Evolutionary conservation across 2,888 invertebrate species (phyloP).

Genomic region (Parnassius glacialis): DNA sequence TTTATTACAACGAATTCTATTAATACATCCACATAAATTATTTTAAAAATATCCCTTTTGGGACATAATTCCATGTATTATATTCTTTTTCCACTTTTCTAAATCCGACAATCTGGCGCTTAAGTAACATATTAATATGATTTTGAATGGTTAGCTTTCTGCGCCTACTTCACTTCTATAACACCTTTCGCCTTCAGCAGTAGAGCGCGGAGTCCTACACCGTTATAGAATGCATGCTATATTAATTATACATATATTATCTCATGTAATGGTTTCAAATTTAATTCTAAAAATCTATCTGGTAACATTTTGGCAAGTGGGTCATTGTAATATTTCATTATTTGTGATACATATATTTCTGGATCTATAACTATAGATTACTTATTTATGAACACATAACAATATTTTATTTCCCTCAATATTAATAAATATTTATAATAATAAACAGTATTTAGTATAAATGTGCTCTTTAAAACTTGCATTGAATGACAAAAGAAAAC

Average conservation of each 20-base stretch:
- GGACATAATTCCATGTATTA: constrained; percentile 19
- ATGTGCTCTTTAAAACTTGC: constrained; percentile 40
- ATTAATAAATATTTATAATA: constrained; percentile 23
- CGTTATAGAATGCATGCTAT: neutral
- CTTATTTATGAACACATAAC: constrained; percentile 67
- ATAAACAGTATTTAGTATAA: constrained; percentile 43
- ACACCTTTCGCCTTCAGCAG: neutral
- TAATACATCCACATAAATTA: constrained; percentile 65
- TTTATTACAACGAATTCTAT: constrained; percentile 79
- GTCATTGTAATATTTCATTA: neutral
- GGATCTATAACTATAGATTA: neutral
- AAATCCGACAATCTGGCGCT: constrained; percentile 13
- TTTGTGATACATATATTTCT: neutral
- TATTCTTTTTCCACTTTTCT: constrained; percentile 15
- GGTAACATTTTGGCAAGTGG: constrained; percentile 11
- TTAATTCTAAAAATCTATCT: neutral
- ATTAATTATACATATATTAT: neutral
- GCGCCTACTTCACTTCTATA: neutral
- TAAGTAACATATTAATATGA: constrained; percentile 8
- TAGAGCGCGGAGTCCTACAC: neutral
- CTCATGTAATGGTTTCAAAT: neutral
- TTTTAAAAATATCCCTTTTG: constrained; percentile 48
- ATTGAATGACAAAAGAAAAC: constrained; percentile 33
- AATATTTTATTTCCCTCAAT: constrained; percentile 40
- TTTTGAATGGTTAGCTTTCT: constrained; percentile 10